phyloP scores from a whole-genome alignment of 2,888 invertebrate genomes.

The Geophilus truncorum region DNA sequence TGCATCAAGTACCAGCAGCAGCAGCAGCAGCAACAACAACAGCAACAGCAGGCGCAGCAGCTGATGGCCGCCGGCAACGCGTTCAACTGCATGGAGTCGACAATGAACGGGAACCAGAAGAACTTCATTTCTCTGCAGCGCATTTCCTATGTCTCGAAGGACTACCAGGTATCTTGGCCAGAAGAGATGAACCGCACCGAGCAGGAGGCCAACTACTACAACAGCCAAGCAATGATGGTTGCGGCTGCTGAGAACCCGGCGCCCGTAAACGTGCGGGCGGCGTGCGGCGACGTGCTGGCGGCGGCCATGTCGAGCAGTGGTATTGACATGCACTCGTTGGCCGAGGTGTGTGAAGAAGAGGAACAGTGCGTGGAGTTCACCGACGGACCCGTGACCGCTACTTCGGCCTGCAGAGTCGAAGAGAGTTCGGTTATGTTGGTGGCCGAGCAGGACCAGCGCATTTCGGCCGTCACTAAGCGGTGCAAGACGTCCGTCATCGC shows the following conservation, averaged over 20 bases:
- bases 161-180: slow-evolving; percentile 17
- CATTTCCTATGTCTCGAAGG: background rate
- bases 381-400: background rate
- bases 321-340: slow-evolving; percentile 15
- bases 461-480: background rate
- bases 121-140: slow-evolving; percentile 28
- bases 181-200: background rate
- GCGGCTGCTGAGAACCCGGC: background rate
- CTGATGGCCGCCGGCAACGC: background rate
- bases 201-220: background rate
- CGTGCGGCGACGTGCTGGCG: background rate
- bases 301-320: slow-evolving; percentile 2
- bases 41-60: background rate
- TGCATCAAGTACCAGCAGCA: background rate
- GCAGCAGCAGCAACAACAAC: background rate
- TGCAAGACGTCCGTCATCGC: background rate
- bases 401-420: background rate
- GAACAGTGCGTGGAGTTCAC: background rate
- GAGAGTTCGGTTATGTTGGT: background rate
- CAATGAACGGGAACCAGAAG: slow-evolving; percentile 20
- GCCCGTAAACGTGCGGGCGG: background rate
- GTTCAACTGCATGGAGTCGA: slow-evolving; percentile 49
- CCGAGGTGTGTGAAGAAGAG: slow-evolving; percentile 1
- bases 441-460: background rate
- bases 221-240: background rate